Evolutionary conservation across 2,797 vertebrate species (phyloP).

Genomic region (Semaprochilodus insignis): DNA sequence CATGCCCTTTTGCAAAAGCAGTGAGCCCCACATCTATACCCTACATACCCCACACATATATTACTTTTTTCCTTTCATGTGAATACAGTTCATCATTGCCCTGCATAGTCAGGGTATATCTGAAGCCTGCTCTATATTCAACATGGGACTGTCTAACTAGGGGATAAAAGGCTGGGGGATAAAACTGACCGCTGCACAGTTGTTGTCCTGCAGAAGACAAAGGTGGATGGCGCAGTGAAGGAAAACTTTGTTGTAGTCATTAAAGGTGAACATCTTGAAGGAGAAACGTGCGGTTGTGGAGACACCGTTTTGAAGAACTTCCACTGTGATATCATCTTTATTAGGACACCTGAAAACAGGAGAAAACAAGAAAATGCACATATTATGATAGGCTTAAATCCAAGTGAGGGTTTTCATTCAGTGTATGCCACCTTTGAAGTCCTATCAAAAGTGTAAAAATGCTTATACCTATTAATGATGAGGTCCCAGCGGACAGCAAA

Average conservation of each 20-base stretch:
- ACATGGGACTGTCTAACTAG: not conserved
- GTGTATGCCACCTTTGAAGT: too few relatives aligned
- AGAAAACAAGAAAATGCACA: too few relatives aligned
- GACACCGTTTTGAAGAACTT: conserved; percentile 39
- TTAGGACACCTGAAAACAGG: conserved; percentile 40
- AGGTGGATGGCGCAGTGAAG: conserved; percentile 55
- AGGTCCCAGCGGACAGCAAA: conserved; percentile 69
- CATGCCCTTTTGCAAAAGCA: too few relatives aligned
- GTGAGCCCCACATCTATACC: too few relatives aligned
- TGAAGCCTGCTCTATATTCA: not conserved
- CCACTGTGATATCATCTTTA: conserved; percentile 10
- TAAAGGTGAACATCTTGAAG: conserved; percentile 48
- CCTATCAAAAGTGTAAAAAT: too few relatives aligned
- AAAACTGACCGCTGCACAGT: conserved; percentile 37
- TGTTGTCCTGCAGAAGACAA: conserved; percentile 28
- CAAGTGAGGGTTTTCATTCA: too few relatives aligned
- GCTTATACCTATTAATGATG: conserved; percentile 66
- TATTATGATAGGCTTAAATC: too few relatives aligned
- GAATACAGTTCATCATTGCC: too few relatives aligned
- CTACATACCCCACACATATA: too few relatives aligned
- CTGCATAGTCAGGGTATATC: too few relatives aligned
- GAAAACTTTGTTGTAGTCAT: conserved; percentile 20
- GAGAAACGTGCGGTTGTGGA: conserved; percentile 47
- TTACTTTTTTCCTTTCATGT: too few relatives aligned
- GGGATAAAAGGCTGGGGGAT: not conserved